Base-by-base conservation (phyloP, 2,888 invertebrate species). In the Tubulanus polymorphus region DNA sequence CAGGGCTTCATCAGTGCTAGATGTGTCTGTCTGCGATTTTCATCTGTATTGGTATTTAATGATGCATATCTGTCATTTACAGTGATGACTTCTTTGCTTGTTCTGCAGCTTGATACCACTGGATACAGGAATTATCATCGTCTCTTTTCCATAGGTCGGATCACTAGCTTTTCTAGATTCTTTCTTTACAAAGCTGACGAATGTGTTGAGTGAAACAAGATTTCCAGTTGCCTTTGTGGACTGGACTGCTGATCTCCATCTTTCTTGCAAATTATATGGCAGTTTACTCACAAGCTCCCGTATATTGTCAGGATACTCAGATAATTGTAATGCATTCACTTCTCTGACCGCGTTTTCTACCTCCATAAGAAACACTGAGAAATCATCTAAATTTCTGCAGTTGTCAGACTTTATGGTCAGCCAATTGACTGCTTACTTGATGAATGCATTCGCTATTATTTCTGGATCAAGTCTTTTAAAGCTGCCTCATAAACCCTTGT, bases 371-470 rank as follows among this genome's bases (percentile, higher is more conserved):
- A 55, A 55, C 5, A 45, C 46, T 8, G 32, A n/a, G 35, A 53
- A 55, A 12, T 55, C 53, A 54, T 55, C 55, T 37, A 53, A 41
- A 23, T 27, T 20, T 45, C 37, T 51, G 2, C 50, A 20, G 35
- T 45, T 54, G 27, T 54, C 51, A 18, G 51, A 18, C 45, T 51
- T 54, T 30, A 54, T 52, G 20, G 10, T 18, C 8, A 37, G 51
- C 55, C 55, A 54, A n/a, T 45, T 47, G 27, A 55, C 12, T 25
- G 55, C 55, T 18, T 20, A 45, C 18, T 55, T 55, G 26, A 55
- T 54, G 35, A 23, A 55, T 15, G 55, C 53, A 46, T 45, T 54
- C 10, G 53, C 55, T 15, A 53, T 55, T 8, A 51, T 30, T 12
- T 53, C 41, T 5, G 28, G 8, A 20, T 55, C 20, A 55, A 30